Base-by-base conservation (phyloP, 2,797 vertebrate species). In the Ibycter americanus region DNA sequence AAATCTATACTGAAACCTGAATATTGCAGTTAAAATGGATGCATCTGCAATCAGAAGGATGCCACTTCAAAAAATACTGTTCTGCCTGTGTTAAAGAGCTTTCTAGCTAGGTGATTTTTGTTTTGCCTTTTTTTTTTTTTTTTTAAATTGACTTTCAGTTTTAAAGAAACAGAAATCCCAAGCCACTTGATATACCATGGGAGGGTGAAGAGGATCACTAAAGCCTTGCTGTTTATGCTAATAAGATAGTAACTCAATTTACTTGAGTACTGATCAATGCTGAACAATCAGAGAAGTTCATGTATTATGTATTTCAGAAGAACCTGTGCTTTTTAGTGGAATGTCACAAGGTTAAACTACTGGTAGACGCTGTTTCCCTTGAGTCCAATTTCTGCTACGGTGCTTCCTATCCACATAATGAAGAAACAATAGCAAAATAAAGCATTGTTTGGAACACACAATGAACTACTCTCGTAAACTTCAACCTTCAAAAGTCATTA, bases 181-280 rank as follows among this genome's bases (percentile, higher is more conserved):
- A 97, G 96, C 87, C 83, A 65, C 91, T 96, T 95, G 81, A 97
- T 94, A 49, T 34, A 76, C 88, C 83, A 58, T 31, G 83, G 91
- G 54, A 94, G 71, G 40, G 78, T 97, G 98, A 96, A 97, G 97
- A 91, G 94, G 92, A 95, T 98, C 94, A 97, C 97, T 98, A 98
- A 98, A 98, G 97, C 98, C 97, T 98, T 98, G 97, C 98, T 98
- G 97, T 96, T 98, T 99, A 98, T 98, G 98, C 98, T 99, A 99
- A 99, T 99, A 98, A 98, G 98, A 98, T 98, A 99, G 98, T 98
- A 99, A 99, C 98, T 99, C 99, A 98, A 99, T 99, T 99, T 99
- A 98, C 99, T 99, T 98, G 98, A 99, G 99, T 98, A 98, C 98
- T 99, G 99, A 99, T 99, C 99, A 99, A 99, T 99, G 98, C 98